A percentile compares a stretch with the other conserved stretches of the same genome.
Conservation (phyloP, 2,888 invertebrate genomes). For the Psylliodes chrysocephalus region DNA sequence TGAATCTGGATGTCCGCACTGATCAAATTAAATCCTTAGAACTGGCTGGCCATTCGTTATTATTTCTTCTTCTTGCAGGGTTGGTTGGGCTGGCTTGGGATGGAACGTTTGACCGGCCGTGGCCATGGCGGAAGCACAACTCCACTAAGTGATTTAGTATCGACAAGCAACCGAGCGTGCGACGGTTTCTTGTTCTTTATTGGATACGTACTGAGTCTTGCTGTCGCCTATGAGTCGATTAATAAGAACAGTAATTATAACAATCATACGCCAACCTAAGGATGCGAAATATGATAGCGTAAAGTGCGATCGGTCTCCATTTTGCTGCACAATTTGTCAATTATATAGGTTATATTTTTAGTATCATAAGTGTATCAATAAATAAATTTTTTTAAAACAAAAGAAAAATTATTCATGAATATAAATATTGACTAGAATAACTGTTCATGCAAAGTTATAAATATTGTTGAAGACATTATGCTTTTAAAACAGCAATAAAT, state of each 20-base stretch:
- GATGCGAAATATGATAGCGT: too few species aligned
- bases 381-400: too few species aligned
- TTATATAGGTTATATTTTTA: too few species aligned
- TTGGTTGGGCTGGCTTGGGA: neutral
- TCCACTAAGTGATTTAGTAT: slow-evolving; percentile 50
- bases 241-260: neutral
- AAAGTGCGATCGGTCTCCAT: too few species aligned
- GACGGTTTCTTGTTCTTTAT: slow-evolving; percentile 34
- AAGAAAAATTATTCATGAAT: too few species aligned
- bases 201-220: slow-evolving; percentile 26
- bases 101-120: slow-evolving; percentile 57
- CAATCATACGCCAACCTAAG: neutral
- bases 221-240: slow-evolving; percentile 23
- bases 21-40: slow-evolving; percentile 66
- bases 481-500: too few species aligned
- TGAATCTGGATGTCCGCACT: slow-evolving; percentile 66
- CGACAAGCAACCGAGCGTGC: slow-evolving; percentile 37
- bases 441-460: too few species aligned
- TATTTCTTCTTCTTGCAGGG: slow-evolving; percentile 43
- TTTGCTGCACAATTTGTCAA: too few species aligned
- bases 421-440: too few species aligned
- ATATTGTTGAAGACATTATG: too few species aligned
- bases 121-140: slow-evolving; percentile 52
- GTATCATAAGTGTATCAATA: too few species aligned
- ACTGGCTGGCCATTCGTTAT: slow-evolving; percentile 59